phyloP scores from a whole-genome alignment of 2,113 vertebrate genomes.

The Tragelaphus imberbis region DNA sequence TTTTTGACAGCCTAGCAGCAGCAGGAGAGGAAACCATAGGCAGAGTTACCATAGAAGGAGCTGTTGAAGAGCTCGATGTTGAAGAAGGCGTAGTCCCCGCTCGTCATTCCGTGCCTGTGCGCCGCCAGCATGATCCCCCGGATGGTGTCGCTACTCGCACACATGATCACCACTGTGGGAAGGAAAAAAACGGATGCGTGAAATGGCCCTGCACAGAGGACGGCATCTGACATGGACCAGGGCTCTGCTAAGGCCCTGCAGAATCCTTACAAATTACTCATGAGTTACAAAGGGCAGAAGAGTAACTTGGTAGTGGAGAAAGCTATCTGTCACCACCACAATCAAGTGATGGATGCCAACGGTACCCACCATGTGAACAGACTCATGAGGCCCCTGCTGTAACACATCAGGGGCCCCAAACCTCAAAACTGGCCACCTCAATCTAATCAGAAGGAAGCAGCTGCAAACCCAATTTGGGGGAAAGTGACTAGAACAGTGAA shows the following conservation, averaged over 20 bases:
- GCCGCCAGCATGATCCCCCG: conserved; percentile 94
- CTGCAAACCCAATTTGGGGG: not conserved
- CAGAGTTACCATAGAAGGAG: conserved; percentile 90
- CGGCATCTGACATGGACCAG: not conserved
- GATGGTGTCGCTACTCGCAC: conserved; percentile 88
- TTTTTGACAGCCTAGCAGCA: not conserved
- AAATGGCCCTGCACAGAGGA: not conserved
- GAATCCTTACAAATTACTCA: not conserved
- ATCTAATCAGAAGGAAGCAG: not conserved
- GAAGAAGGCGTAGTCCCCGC: conserved; percentile 91
- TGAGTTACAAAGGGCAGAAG: not conserved
- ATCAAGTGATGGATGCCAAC: not conserved
- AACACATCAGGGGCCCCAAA: not conserved
- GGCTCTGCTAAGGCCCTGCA: not conserved
- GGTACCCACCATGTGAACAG: not conserved
- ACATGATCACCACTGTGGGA: conserved; percentile 94
- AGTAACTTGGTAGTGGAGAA: not conserved
- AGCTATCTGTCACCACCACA: not conserved
- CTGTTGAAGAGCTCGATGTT: conserved; percentile 99
- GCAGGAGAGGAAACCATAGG: not conserved
- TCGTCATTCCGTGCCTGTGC: conserved; percentile 90
- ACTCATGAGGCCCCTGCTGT: not conserved
- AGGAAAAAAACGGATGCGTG: conserved; percentile 58
- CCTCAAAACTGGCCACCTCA: rapidly evolving
- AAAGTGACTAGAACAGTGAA: not conserved